Evolutionary conservation across 1,140 invertebrate genomes (phyloP), one percentile per base, ranked within the genome.

Genomic region (Hestina assimilis): DNA sequence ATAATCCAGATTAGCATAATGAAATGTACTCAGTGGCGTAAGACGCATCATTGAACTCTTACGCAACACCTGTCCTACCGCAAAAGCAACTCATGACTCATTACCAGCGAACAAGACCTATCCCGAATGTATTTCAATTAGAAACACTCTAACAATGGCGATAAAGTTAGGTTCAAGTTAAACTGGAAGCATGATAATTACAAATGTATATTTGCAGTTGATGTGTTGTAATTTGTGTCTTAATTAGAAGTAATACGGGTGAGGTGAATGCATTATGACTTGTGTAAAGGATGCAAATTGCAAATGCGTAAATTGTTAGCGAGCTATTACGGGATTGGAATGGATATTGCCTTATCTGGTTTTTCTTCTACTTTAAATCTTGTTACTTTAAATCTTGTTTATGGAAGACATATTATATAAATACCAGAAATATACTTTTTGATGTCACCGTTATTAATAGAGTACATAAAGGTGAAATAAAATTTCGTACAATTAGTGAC

Each of bases 1-100:
- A 48, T 48, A 48, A 48, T 48, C 45, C 45, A 48, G 29, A 48
- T 48, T 48, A 33, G 19, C 45, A 48, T 48, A 48, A 48, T 17
- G 33, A 38, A 19, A 38, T 28, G 41, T 43, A 26, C 20, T 24
- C 9, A 31, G 26, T 48, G 45, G 45, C 45, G 45, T 35, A 48
- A 48, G 45, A 14, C 19, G 15, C 45, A 23, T 14, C 28, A 35
- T 21, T 11, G 29, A 33, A 20, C 2, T 11, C 8, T 48, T 48
- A 35, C 11, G 12, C 14, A 48, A 48, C 31, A 21, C 19, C 4
- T 48, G 29, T 33, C 33, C 33, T 38, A 48, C 29, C 31, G 29
- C 45, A 35, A 29, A 46, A 31, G 21, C 26, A 20, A 35, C 31
- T 19, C 7, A 23, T 33, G 29, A 35, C 19, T 48, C 45, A 48